Percentiles rank a stretch among this genome's conserved stretches.
Evolutionary conservation across 2,113 vertebrate species (phyloP).

Genomic region (Daboia siamensis): DNA sequence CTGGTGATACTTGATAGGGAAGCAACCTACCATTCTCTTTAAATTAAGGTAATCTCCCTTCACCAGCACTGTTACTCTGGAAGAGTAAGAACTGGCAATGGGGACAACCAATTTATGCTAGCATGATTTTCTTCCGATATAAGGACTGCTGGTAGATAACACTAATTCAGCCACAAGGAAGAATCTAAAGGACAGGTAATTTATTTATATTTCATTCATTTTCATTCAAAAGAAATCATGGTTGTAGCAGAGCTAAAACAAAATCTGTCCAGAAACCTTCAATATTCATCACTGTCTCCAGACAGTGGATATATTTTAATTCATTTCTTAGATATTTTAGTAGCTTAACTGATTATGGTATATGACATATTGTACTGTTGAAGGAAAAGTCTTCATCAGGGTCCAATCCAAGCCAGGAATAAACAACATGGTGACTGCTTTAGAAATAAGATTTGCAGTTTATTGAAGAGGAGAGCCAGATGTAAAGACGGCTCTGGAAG

Average conservation of each 20-base stretch:
- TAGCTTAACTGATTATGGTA: background rate
- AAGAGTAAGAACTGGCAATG: background rate
- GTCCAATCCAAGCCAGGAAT: too few relatives aligned
- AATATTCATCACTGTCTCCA: background rate
- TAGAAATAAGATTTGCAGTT: too few relatives aligned
- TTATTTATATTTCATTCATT: background rate
- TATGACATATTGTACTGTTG: background rate
- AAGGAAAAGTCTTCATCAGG: too few relatives aligned
- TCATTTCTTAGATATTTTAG: background rate
- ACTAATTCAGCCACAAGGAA: background rate
- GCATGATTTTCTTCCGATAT: background rate
- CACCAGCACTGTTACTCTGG: background rate
- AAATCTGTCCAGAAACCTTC: background rate
- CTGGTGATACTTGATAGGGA: background rate
- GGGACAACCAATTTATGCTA: background rate
- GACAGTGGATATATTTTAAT: background rate
- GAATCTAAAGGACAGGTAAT: background rate
- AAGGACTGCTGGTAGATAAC: background rate
- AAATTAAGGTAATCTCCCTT: background rate
- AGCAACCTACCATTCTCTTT: background rate
- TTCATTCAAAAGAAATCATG: background rate
- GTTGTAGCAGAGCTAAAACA: background rate
- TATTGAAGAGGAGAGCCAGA: too few relatives aligned
- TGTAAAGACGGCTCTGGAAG: too few relatives aligned
- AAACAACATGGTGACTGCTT: too few relatives aligned